Conservation (phyloP, 1,140 invertebrate species). For the Magallana gigas region DNA sequence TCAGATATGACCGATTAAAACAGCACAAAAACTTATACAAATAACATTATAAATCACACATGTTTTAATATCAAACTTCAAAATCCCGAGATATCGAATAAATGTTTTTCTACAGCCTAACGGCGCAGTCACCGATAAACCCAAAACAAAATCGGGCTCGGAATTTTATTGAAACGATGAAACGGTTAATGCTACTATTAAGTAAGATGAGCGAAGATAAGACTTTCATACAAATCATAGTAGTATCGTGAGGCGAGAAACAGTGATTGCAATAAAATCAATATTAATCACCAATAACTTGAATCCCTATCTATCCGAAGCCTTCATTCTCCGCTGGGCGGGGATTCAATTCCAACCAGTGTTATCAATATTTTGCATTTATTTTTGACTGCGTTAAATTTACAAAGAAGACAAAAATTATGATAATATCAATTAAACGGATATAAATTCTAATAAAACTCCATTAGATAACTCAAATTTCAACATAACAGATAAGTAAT, state of each 20-base stretch:
- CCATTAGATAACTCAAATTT: constrained; percentile 31
- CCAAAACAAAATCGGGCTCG: background rate
- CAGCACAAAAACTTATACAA: background rate
- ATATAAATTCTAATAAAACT: constrained; percentile 54
- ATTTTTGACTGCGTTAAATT: constrained; percentile 6
- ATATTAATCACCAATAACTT: constrained; percentile 34
- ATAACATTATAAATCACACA: constrained; percentile 31
- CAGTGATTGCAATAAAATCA: constrained; percentile 29
- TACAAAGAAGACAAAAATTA: constrained; percentile 27
- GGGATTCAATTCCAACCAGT: background rate
- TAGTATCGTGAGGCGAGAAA: constrained; percentile 3
- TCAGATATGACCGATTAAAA: constrained; percentile 26
- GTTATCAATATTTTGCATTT: constrained; percentile 35
- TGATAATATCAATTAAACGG: constrained; percentile 56
- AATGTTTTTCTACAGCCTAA: constrained; percentile 15
- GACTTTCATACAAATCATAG: constrained; percentile 16
- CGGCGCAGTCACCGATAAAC: constrained; percentile 18
- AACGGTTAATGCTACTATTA: constrained; percentile 33
- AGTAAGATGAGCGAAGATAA: constrained; percentile 5
- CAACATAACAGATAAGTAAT: constrained; percentile 10
- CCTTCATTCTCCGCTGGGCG: constrained; percentile 25
- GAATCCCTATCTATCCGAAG: background rate
- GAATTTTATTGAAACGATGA: constrained; percentile 33
- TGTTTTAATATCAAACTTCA: constrained; percentile 35
- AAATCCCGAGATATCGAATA: constrained; percentile 24